These are phyloP conservation scores for Gymnopithys bicolor DNA, from an alignment of 2,797 vertebrate genomes.

Conservation along the genomic window DNA sequence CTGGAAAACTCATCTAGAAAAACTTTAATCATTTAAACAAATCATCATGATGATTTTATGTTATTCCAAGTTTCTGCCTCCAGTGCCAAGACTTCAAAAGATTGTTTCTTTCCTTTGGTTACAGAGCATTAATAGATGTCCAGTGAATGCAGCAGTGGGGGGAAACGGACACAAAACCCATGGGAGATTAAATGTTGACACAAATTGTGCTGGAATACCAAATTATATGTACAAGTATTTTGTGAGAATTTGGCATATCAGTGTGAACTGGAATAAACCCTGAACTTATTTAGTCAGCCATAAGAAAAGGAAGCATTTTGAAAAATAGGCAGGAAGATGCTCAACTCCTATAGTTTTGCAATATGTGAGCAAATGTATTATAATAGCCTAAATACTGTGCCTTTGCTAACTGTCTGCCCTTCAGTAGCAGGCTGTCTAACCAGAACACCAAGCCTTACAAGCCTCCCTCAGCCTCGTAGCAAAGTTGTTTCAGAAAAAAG, in stretches of 20 bases:
- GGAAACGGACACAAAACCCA: neutral
- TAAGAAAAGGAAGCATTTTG: neutral
- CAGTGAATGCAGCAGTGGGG: neutral
- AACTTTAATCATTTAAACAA: neutral
- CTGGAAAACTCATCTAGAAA: neutral
- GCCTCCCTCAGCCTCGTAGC: neutral
- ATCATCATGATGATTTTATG: neutral
- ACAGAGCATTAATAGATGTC: neutral
- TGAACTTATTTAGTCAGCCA: neutral
- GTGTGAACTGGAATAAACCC: neutral
- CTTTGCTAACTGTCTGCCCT: neutral
- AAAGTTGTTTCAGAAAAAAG: neutral
- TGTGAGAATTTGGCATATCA: neutral
- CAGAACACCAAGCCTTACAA: neutral
- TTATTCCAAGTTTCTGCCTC: neutral
- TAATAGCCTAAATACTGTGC: neutral
- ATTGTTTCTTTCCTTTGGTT: neutral
- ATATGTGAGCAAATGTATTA: neutral
- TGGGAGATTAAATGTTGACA: neutral
- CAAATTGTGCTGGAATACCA: neutral
- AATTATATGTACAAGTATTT: neutral
- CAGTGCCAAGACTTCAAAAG: neutral
- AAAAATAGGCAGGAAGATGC: neutral
- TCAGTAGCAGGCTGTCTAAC: neutral
- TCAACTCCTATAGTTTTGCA: neutral